Evolutionary conservation across 30 jellyfish, hydroid and myxozoan genomes (phyloP), one percentile per base, ranked within the genome.

Genomic region (Aurelia aurita): DNA sequence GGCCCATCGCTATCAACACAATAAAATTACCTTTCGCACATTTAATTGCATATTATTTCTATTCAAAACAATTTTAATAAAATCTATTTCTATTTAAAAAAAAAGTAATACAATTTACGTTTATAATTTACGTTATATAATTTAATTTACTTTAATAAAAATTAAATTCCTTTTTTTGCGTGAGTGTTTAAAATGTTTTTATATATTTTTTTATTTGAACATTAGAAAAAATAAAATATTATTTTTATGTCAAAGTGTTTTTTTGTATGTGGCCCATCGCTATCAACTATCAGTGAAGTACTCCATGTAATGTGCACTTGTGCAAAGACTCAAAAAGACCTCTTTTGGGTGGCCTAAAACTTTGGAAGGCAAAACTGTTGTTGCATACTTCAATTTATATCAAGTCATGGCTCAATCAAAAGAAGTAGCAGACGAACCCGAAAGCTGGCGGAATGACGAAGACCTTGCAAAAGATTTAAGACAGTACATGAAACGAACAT

Each of bases 361-460:
- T 39, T 39, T 6, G 51, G 51, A 39, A 6, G 51, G 51, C 16
- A 39, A 3, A 35, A 3, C 47, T 2, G 47, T 39, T 6, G 16
- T 6, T 39, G 14, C 51, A 6, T 39, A 15, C 39, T 3, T 1
- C 3, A 1, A 31, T 31, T 31, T 39, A 15, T 1, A 39, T 39
- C n/a, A n/a, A n/a, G n/a, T 39, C 51, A 39, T 39, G 51, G 51
- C 51, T 6, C 16, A 39, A 0, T 39, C 51, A 39, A 39, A 39
- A 9, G 51, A 39, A 39, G 2, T 39, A 5, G 51, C 51, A 39
- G 15, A 7, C 51, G 51, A 39, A 7, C 51, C 72, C 62, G 54
- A 22, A 79, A 69, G 55, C 14, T 70, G 94, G 94, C 67, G 28
- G 74, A 61, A 70, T 11, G 87, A 84, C 45, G 88, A 32, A 3